Conservation (phyloP, 1,140 invertebrate genomes). For the Cecropterus lyciades region DNA sequence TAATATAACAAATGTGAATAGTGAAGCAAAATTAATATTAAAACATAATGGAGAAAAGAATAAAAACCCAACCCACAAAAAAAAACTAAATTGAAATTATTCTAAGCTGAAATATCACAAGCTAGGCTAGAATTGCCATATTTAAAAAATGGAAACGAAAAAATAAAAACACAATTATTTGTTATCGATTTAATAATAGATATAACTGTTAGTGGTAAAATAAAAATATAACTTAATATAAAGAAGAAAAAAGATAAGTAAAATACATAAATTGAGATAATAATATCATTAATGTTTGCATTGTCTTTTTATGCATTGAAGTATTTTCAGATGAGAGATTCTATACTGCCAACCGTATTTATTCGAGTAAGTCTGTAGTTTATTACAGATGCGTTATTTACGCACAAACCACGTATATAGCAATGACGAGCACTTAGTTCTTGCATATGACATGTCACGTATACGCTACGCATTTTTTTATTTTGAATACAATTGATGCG, state of each 20-base stretch:
- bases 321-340: too few species aligned
- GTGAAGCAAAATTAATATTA: constrained; percentile 43
- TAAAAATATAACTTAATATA: constrained; percentile 8
- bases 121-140: constrained; percentile 29
- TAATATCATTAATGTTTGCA: too few species aligned
- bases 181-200: constrained; percentile 17
- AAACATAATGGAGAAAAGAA: constrained; percentile 28
- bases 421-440: too few species aligned
- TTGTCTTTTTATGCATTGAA: too few species aligned
- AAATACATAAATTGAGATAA: background rate
- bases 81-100: constrained; percentile 41
- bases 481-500: too few species aligned
- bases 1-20: constrained; percentile 39
- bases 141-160: constrained; percentile 13
- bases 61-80: constrained; percentile 51
- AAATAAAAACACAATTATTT: constrained; percentile 26
- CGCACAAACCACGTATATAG: too few species aligned
- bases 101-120: constrained; percentile 50
- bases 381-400: too few species aligned
- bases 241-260: constrained; percentile 1
- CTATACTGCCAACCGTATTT: too few species aligned
- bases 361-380: too few species aligned
- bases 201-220: background rate
- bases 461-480: too few species aligned
- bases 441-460: too few species aligned